A percentile compares a stretch with the other conserved stretches of the same genome.
Conservation (phyloP, 2,113 vertebrate genomes). For the Hylia prasina region DNA sequence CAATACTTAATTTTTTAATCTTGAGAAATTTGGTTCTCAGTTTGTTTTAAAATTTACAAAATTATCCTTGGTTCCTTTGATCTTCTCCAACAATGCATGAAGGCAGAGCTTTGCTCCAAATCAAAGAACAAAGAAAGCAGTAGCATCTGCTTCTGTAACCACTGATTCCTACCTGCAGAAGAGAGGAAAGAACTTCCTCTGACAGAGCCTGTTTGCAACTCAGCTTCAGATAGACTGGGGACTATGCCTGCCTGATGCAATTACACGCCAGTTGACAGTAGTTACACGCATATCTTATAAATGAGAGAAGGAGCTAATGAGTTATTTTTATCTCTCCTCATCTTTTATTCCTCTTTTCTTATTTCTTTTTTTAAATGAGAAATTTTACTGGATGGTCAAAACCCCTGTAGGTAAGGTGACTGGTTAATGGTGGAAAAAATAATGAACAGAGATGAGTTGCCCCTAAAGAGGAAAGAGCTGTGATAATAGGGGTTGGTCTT, state of each 20-base stretch:
- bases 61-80: background rate
- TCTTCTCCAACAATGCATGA: background rate
- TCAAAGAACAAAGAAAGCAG: background rate
- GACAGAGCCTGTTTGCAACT: background rate
- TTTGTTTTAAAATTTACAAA: background rate
- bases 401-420: fast-evolving
- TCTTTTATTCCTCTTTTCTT: background rate
- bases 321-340: background rate
- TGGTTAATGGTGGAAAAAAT: background rate
- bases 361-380: background rate
- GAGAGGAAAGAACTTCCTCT: background rate
- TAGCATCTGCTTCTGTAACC: background rate
- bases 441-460: background rate
- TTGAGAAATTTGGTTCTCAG: background rate
- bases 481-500: background rate
- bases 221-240: background rate
- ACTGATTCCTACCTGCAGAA: background rate
- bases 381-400: background rate
- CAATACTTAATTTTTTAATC: background rate
- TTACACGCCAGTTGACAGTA: background rate
- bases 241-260: background rate
- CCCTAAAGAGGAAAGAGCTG: background rate
- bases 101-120: background rate
- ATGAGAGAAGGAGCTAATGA: background rate
- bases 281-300: background rate